A percentile compares a stretch with the other conserved stretches of the same genome.
These are phyloP conservation scores for Clivina fossor DNA, from an alignment of 2,888 invertebrate species.

Conservation along the genomic window DNA sequence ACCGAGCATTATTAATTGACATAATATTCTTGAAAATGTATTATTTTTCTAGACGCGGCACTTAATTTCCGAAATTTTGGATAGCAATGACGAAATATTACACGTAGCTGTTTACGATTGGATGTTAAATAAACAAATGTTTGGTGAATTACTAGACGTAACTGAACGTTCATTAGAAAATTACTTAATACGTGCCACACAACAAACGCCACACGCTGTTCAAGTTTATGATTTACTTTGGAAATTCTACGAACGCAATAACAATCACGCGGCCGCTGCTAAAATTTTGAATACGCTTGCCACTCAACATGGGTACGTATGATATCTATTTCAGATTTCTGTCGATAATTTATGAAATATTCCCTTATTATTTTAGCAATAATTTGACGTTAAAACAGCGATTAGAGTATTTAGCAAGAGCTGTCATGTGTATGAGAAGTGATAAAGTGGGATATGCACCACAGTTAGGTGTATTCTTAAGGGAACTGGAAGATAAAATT, in stretches of 20 bases:
- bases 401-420: constrained; percentile 87
- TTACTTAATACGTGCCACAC: constrained; percentile 66
- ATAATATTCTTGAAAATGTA: neutral
- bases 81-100: constrained; percentile 80
- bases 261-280: constrained; percentile 90
- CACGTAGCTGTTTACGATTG: constrained; percentile 93
- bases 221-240: constrained; percentile 81
- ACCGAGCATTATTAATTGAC: no score
- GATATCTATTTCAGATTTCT: neutral
- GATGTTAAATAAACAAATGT: constrained; percentile 78
- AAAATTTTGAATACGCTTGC: constrained; percentile 87
- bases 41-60: constrained; percentile 55
- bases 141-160: constrained; percentile 67
- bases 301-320: constrained; percentile 64
- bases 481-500: constrained; percentile 89
- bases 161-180: constrained; percentile 74
- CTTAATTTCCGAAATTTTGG: constrained; percentile 68
- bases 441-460: constrained; percentile 74
- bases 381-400: constrained; percentile 77
- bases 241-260: constrained; percentile 93
- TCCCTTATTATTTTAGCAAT: constrained; percentile 55
- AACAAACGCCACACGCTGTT: constrained; percentile 60
- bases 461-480: constrained; percentile 74
- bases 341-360: constrained; percentile 2
- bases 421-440: constrained; percentile 94